Evolutionary conservation across 2,888 invertebrate genomes (phyloP).

Genomic region (Diadegma fenestrale): DNA sequence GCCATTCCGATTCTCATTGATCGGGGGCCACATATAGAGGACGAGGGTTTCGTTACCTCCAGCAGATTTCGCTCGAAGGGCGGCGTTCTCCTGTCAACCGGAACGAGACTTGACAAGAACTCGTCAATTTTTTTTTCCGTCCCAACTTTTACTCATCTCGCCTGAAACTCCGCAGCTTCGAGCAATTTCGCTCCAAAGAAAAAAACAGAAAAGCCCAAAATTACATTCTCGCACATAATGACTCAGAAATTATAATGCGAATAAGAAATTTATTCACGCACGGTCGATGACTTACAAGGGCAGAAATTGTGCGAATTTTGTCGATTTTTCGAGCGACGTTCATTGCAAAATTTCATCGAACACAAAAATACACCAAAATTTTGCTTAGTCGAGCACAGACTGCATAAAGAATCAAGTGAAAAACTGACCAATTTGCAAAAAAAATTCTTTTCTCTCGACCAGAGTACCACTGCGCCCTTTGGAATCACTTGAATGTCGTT

Average conservation of each 20-base stretch:
- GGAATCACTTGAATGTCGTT: conserved; percentile 52
- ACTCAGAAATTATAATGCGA: neutral
- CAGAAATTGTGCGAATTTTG: neutral
- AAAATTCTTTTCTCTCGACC: neutral
- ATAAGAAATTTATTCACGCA: neutral
- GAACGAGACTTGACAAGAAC: conserved; percentile 55
- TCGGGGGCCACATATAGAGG: neutral
- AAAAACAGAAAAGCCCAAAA: neutral
- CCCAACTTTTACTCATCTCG: neutral
- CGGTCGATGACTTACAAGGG: conserved; percentile 17
- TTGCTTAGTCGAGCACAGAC: neutral
- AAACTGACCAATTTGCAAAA: too few relatives aligned
- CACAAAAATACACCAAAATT: neutral
- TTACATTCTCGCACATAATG: neutral
- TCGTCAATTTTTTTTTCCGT: conserved; percentile 26
- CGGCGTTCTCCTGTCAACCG: conserved; percentile 57
- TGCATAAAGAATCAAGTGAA: too few relatives aligned
- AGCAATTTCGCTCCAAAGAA: conserved; percentile 15
- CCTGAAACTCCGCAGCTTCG: neutral
- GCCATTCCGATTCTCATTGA: conserved; percentile 7
- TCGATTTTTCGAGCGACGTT: neutral
- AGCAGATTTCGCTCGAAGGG: conserved; percentile 18
- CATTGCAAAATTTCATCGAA: neutral
- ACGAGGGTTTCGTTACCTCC: conserved; percentile 2
- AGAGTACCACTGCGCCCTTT: conserved; percentile 46